Evolutionary conservation across 92 coral and sea anemone genomes (phyloP), one percentile per base, ranked within the genome.

Genomic region (Scolanthus callimorphus): DNA sequence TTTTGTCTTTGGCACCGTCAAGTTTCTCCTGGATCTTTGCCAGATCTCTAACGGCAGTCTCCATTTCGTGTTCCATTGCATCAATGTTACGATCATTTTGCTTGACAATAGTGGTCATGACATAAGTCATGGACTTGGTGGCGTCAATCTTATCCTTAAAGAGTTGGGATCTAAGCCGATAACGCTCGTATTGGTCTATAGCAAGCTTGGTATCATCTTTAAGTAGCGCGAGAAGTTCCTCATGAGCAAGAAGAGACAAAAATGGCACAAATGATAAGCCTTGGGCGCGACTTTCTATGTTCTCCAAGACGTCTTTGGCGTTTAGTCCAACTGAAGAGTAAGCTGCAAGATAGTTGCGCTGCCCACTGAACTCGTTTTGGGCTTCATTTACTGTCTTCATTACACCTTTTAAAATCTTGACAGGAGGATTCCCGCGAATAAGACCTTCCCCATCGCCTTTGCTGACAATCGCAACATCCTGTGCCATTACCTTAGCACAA

Each of bases 151-250:
- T 17, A 20, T 62, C 59, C 11, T 15, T 37, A 44, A 63, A 52
- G 29, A 51, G 57, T 27, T 63, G 79, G 34, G 73, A 73, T 52
- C 79, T 49, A 63, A 73, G 24, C 63, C 45, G 15, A 63, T 31
- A 52, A n/a, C n/a, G n/a, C n/a, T n/a, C n/a, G n/a, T n/a, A n/a
- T n/a, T n/a, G n/a, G n/a, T n/a, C n/a, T n/a, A 73, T 73, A 2
- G 73, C 79, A 71, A 73, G 53, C 63, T 73, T 54, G 17, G 79
- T 65, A 38, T 73, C 79, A 64, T 73, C 79, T 54, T 73, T 63
- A 20, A 73, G 20, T 29, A 73, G 73, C 37, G 27, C 62, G 0
- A 63, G 73, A 55, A 73, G 26, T 19, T 73, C 47, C 38, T 73
- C 79, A 22, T 73, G 79, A 9, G 79, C 79, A 38, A 53, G 63